Base-by-base conservation (phyloP, 2,113 vertebrate species). In the Silurus asotus region DNA sequence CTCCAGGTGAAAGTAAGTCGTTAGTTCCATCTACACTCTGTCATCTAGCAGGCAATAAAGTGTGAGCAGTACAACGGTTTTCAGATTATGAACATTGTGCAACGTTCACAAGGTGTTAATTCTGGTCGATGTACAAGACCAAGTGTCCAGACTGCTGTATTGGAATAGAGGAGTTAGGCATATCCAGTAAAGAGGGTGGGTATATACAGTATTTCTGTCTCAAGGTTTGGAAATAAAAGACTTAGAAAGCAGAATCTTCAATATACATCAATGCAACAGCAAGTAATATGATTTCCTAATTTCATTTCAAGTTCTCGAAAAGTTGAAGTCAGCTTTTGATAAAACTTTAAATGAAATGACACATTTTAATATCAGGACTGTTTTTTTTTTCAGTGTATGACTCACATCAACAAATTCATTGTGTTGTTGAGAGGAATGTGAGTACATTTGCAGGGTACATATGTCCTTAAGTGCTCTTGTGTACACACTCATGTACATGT, bases 341-440 rank as follows among this genome's bases (percentile, higher is more conserved):
- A 78, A 67, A 87, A 74, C 67, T 82, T 88, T 79, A 76, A 78
- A 82, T 76, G 23, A 72, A 76, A 79, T 82, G 55, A 67, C 49
- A 15, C 62, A 62, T 79, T 85, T 70, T 79, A 87, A 88, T 87
- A 87, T 83, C 53, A 20, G 55, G n/a, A 10, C 78, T 82, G 83
- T 59, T 56, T 76, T 75, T 87, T 85, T 49, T 83, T 51, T 25
- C 81, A 15, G 55, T 69, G 25, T 84, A 19, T 82, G 45, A 85
- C 81, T 89, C 86, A 84, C 77, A 58, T 83, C 48, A 82, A 84
- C 84, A 87, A 78, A 89, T 87, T 67, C 62, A 55, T 59, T 10
- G 37, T 84, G 62, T 81, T 76, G 72, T 61, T 86, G 78, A 88
- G 64, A 69, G 59, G 55, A 49, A 51, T 87, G 79, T 59, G 88